These are phyloP conservation scores for Chironomus tepperi DNA, from an alignment of 1,140 invertebrate genomes.

Conservation along the genomic window DNA sequence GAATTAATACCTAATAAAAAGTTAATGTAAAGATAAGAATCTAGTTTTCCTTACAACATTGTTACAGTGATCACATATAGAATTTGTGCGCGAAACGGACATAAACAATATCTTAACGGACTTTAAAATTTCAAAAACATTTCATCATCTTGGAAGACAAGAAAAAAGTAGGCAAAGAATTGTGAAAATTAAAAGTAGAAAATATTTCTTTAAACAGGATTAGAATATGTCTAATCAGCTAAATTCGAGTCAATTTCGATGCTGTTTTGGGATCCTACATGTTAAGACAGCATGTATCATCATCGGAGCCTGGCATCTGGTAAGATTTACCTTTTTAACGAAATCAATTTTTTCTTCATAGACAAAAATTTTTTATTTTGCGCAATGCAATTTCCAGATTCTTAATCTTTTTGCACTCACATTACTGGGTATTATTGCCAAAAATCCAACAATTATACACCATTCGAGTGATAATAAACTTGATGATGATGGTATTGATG, in stretches of 20 bases:
- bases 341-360: conserved; percentile 5
- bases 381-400: conserved; percentile 45
- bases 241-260: conserved; percentile 34
- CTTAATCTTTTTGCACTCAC: conserved; percentile 60
- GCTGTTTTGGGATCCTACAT: conserved; percentile 67
- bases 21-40: no score
- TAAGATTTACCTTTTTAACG: conserved; percentile 40
- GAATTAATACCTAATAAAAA: no score
- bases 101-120: no score
- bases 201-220: no score
- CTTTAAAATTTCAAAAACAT: no score
- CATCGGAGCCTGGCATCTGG: conserved; percentile 72
- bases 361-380: conserved; percentile 4
- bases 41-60: no score
- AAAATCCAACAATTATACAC: conserved; percentile 53
- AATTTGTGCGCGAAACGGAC: no score
- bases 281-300: conserved; percentile 72
- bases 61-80: no score
- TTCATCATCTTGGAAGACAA: no score
- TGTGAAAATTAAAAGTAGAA: no score
- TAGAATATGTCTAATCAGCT: not conserved
- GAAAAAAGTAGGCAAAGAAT: no score
- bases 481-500: conserved; percentile 41
- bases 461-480: conserved; percentile 42
- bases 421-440: conserved; percentile 60